Base-by-base conservation (phyloP, 2,797 vertebrate genomes). In the Pachyuromys duprasi region DNA sequence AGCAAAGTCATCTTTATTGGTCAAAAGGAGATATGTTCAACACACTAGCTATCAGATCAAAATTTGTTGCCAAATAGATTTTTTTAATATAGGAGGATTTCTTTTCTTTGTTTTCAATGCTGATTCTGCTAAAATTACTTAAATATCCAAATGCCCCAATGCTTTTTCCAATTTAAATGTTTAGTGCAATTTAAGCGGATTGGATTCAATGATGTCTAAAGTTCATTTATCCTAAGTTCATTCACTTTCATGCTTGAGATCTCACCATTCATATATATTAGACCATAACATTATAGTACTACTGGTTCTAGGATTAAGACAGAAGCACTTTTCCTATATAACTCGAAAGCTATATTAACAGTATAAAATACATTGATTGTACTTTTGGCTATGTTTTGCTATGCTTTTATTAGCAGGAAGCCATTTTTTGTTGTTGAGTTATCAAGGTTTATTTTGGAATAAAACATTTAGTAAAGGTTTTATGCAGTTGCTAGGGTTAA, bases 141-240 rank as follows among this genome's bases (percentile, higher is more conserved):
- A n/a, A 28, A 78, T 80, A 33, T 74, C 55, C 57, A 91, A 94
- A 69, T 18, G 2, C 8, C 2, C 45, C 60, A 1, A 28, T 57
- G 67, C 11, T 22, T 91, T 92, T 78, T 31, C 60, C 31, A 57
- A 67, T 93, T 93, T 86, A 93, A 95, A 89, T 17, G 65, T 94
- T 57, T 24, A 70, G 57, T 91, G 70, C 20, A 86, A 28, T 57
- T 91, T 55, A 70, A 82, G 36, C 53, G 53, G 18, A 33, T 20
- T 92, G 28, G 33, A 62, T 26, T 5, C 53, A 72, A 2, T 33
- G 31, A 86, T 39, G 12, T 70, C 57, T 76, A 55, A 89, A 45
- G 31, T 70, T 76, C 45, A 55, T 80, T 91, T 94, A 45, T 81
- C 57, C 87, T 90, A 81, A 91, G 81, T 83, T 89, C 57, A 42